Evolutionary conservation across 2,888 invertebrate genomes (phyloP).

Genomic region (Drosophila setosimentum): DNA sequence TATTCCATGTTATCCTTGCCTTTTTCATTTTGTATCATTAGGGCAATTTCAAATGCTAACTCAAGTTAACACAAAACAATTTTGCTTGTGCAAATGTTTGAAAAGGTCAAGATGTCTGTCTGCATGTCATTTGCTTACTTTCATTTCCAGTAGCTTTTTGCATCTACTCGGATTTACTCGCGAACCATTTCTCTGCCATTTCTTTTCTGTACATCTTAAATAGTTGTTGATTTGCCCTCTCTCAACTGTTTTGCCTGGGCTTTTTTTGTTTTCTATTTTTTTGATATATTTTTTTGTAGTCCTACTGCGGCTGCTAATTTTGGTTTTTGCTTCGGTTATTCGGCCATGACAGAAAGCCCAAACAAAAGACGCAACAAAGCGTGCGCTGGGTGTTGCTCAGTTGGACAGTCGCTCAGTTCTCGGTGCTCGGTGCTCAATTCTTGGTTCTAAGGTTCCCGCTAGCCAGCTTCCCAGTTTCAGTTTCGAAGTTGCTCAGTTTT

Average conservation of each 20-base stretch:
- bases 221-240: conserved; percentile 49
- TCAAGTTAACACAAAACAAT: conserved; percentile 1
- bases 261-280: conserved; percentile 31
- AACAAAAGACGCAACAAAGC: conserved; percentile 78
- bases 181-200: conserved; percentile 1
- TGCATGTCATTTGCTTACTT: not conserved
- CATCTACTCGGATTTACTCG: not conserved
- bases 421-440: conserved; percentile 5
- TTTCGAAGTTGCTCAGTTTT: conserved; percentile 14
- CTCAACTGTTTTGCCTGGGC: conserved; percentile 55
- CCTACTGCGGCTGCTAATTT: conserved; percentile 71
- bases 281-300: conserved; percentile 25
- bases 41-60: conserved; percentile 1
- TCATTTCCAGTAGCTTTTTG: not conserved
- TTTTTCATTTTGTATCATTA: not conserved
- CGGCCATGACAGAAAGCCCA: conserved; percentile 40
- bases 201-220: conserved; percentile 19
- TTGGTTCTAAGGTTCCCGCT: not conserved
- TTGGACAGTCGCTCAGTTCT: not conserved
- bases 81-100: conserved; percentile 25
- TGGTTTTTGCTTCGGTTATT: conserved; percentile 71
- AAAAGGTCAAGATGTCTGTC: conserved; percentile 14
- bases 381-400: conserved; percentile 49
- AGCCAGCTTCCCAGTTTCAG: conserved; percentile 5
- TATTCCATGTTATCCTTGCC: not conserved